Conservation (phyloP, 2,797 vertebrate genomes). For the Pogoniulus pusillus region DNA sequence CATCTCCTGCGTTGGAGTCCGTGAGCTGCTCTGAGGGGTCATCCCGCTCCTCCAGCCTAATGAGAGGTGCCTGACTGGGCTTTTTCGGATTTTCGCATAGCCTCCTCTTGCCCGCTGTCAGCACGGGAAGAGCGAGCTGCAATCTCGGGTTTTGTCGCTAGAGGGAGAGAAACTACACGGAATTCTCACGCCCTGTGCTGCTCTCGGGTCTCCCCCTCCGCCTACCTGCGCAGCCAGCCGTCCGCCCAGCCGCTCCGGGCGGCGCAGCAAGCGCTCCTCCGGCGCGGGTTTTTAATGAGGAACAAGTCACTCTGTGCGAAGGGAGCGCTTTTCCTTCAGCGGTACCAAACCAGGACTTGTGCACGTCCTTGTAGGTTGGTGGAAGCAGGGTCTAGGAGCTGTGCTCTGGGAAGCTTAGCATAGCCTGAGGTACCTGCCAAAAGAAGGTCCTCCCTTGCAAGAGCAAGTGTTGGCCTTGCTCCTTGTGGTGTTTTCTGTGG, state of each 20-base stretch:
- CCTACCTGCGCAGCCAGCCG: accelerated
- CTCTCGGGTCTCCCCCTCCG: background rate
- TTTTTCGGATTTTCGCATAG: accelerated
- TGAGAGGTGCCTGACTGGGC: background rate
- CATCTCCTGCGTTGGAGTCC: accelerated
- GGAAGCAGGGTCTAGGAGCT: accelerated
- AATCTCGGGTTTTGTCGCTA: conserved; percentile 71
- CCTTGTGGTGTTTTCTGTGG: background rate
- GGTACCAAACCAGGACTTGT: too few species aligned
- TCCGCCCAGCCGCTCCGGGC: background rate
- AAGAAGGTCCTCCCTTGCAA: too few species aligned
- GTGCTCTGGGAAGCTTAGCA: background rate
- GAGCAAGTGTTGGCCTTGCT: background rate
- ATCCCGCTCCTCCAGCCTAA: accelerated
- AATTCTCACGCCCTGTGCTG: conserved; percentile 26
- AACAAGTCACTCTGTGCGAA: background rate
- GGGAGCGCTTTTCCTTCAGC: accelerated
- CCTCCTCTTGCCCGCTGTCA: background rate
- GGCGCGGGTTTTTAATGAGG: background rate
- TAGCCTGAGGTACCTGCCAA: accelerated
- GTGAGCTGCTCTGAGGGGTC: background rate
- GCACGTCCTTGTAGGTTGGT: accelerated
- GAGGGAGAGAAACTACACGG: conserved; percentile 81
- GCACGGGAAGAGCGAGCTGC: background rate
- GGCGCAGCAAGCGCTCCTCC: background rate